A percentile compares a stretch with the other conserved stretches of the same genome.
These are phyloP conservation scores for Solen grandis DNA, from an alignment of 1,140 invertebrate genomes.

Conservation along the genomic window DNA sequence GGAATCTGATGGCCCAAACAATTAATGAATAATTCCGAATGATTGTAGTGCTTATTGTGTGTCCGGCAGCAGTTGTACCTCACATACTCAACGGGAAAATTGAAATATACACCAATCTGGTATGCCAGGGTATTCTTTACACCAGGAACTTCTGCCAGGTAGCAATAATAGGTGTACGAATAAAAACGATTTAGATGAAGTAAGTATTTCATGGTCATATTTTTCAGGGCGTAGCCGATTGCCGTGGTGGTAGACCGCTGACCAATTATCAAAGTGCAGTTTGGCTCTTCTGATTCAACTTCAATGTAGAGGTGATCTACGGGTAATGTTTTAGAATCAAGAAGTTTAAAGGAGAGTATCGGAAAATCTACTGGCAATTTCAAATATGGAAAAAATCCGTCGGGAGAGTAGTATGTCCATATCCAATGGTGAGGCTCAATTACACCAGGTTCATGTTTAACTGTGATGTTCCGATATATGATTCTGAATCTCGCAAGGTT, in stretches of 20 bases:
- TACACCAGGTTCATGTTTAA: too few species aligned
- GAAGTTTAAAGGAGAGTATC: constrained; percentile 11
- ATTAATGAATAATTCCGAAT: background rate
- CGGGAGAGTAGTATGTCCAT: constrained; percentile 20
- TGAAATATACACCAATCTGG: constrained; percentile 9
- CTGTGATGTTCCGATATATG: too few species aligned
- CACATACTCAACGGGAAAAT: constrained; percentile 3
- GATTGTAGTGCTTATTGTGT: too few species aligned
- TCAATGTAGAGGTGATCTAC: background rate
- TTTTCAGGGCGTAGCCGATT: background rate
- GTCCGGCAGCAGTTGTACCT: constrained; percentile 26
- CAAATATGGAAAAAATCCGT: constrained; percentile 7
- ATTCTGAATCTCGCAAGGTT: too few species aligned
- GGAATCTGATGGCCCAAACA: background rate
- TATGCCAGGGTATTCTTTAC: constrained; percentile 8
- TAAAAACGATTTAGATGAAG: background rate
- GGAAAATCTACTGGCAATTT: constrained; percentile 41
- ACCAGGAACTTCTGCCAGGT: constrained; percentile 19
- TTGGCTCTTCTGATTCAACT: background rate
- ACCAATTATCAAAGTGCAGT: constrained; percentile 16
- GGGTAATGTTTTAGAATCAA: background rate
- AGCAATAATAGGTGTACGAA: constrained; percentile 26
- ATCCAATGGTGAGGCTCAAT: constrained; percentile 25
- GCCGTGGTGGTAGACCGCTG: background rate
- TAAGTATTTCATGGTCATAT: constrained; percentile 8